phyloP scores from a whole-genome alignment of 2,797 vertebrate genomes.

The Yasuhikotakia modesta region DNA sequence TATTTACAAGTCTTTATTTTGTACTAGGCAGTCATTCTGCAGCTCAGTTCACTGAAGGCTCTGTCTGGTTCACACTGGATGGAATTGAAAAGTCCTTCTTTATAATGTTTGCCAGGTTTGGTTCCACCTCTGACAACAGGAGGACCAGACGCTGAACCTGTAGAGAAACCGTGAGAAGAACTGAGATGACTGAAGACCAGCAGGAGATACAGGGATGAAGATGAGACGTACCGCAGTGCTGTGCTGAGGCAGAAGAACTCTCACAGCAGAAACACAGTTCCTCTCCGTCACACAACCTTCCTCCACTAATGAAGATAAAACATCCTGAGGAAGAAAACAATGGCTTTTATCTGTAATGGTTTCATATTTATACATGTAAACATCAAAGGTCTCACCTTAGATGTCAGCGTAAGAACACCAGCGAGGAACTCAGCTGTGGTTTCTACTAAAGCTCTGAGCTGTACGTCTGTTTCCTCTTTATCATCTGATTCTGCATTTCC shows the following conservation, averaged over 20 bases:
- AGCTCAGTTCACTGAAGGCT: background rate
- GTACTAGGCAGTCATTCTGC: no score
- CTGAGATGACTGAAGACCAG: background rate
- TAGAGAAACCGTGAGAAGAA: slow-evolving; percentile 39
- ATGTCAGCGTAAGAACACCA: slow-evolving; percentile 78
- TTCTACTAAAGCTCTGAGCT: slow-evolving; percentile 85
- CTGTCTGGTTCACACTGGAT: background rate
- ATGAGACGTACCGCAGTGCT: slow-evolving; percentile 78
- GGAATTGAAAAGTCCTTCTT: slow-evolving; percentile 71
- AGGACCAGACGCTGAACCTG: slow-evolving; percentile 86
- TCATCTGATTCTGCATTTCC: slow-evolving; percentile 58
- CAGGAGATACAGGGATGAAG: background rate
- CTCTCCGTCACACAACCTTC: slow-evolving; percentile 82
- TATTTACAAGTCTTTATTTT: no score
- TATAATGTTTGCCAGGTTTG: slow-evolving; percentile 79
- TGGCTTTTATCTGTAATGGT: background rate
- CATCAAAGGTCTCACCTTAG: slow-evolving; percentile 74
- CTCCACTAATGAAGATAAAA: slow-evolving; percentile 78
- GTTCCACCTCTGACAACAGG: slow-evolving; percentile 81
- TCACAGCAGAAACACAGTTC: slow-evolving; percentile 79
- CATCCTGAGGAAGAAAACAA: slow-evolving; percentile 74
- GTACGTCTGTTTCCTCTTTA: slow-evolving; percentile 73
- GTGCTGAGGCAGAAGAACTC: slow-evolving; percentile 80
- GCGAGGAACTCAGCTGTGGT: slow-evolving; percentile 88
- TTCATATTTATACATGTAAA: no score